phyloP scores from a whole-genome alignment of 1,140 invertebrate genomes.

The Heliconius himera region DNA sequence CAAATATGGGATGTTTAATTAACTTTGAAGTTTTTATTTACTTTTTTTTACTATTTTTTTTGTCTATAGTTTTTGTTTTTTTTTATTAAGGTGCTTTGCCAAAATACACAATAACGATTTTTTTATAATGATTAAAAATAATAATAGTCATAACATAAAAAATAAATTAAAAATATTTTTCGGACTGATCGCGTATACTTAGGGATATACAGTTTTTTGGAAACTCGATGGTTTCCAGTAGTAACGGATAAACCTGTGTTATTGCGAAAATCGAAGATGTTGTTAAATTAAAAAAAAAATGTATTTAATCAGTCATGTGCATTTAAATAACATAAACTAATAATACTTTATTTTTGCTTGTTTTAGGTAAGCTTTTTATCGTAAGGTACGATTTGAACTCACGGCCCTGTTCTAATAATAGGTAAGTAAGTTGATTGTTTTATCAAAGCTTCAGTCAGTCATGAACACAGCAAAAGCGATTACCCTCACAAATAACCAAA shows the following conservation, averaged over 20 bases:
- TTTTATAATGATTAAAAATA: too few relatives aligned
- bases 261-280: too few relatives aligned
- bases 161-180: too few relatives aligned
- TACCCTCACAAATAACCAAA: neutral
- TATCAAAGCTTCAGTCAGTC: neutral
- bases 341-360: constrained; percentile 16
- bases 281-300: too few relatives aligned
- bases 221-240: too few relatives aligned
- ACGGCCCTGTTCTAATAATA: neutral
- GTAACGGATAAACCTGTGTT: too few relatives aligned
- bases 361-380: constrained; percentile 45
- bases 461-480: neutral
- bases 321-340: neutral
- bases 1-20: neutral
- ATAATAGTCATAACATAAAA: too few relatives aligned
- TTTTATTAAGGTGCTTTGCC: too few relatives aligned
- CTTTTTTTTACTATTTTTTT: neutral
- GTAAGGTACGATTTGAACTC: neutral
- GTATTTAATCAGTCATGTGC: neutral
- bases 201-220: too few relatives aligned
- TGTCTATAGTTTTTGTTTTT: neutral
- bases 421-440: constrained; percentile 12
- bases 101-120: too few relatives aligned
- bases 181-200: too few relatives aligned
- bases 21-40: neutral